Evolutionary conservation across 2,113 vertebrate species (phyloP), one percentile per base, ranked within the genome.

Genomic region (Xyliphius kryptos): DNA sequence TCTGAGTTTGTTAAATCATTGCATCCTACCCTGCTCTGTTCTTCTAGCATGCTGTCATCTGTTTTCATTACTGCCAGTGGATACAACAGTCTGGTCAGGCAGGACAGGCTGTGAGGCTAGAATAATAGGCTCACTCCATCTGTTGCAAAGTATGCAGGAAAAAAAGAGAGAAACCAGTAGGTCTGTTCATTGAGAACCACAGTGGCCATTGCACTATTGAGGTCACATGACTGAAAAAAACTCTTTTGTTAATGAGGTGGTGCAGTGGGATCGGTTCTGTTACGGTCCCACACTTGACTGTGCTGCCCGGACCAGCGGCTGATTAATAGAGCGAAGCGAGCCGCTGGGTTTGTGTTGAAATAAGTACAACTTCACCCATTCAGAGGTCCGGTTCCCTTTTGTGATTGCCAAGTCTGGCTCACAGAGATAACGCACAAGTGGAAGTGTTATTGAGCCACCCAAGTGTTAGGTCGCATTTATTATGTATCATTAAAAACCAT

Each of bases 11-110:
- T 21, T 21, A 51, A n/a, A 41, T 10, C 40, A 41, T 52, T 1
- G 19, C 15, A 36, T 43, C 16, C 8, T 44, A 37, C 54, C 54
- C 50, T 56, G 37, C 62, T 47, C 70, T 64, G 54, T 72, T 80
- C 69, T 66, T 74, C 71, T 71, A 74, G 71, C 70, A 70, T 59
- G 51, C 61, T 61, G 59, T 80, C 70, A 75, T 79, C 71, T 74
- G 68, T 77, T 79, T 77, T 72, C 74, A 79, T 80, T 78, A 79
- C 78, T 61, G 59, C 60, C 70, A 32, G 67, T 61, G 38, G 61
- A 69, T 62, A 61, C 68, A 37, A 54, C 59, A 56, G 68, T 56
- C 55, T 68, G 72, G 61, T 60, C 66, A 68, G 63, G 53, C 66
- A 71, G 67, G 69, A 74, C 64, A 70, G 56, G 50, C 66, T 68